These are phyloP conservation scores for Leptopilina clavipes DNA, from an alignment of 1,140 invertebrate species.

Conservation along the genomic window DNA sequence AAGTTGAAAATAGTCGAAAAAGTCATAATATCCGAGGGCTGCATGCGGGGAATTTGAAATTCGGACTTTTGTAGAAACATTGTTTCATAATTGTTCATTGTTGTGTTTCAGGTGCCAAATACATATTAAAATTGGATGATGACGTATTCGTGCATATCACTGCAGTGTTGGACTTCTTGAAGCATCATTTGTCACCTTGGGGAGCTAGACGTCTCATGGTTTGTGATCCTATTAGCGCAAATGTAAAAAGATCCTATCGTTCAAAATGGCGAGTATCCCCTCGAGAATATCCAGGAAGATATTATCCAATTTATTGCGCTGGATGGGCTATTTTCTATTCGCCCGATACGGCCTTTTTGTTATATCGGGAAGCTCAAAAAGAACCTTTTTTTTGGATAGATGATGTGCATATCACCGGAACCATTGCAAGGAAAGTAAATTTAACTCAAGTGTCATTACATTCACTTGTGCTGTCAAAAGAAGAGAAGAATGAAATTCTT, in stretches of 20 bases:
- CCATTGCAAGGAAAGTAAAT: constrained; percentile 78
- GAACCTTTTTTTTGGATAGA: constrained; percentile 89
- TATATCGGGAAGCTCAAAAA: constrained; percentile 80
- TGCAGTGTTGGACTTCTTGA: constrained; percentile 79
- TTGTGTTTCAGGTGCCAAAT: constrained; percentile 77
- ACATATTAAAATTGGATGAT: constrained; percentile 87
- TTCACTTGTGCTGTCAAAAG: constrained; percentile 72
- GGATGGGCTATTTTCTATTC: constrained; percentile 87
- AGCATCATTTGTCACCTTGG: constrained; percentile 75
- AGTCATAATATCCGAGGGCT: too few relatives aligned
- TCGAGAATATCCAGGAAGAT: constrained; percentile 78
- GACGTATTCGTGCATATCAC: constrained; percentile 86
- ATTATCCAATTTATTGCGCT: constrained; percentile 84
- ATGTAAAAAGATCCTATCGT: constrained; percentile 79
- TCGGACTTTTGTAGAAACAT: too few relatives aligned
- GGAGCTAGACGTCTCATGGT: constrained; percentile 78
- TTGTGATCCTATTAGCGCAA: constrained; percentile 74
- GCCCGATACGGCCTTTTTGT: constrained; percentile 79
- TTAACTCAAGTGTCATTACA: constrained; percentile 75
- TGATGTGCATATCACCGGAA: constrained; percentile 88
- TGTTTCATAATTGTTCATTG: neutral
- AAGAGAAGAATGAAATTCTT: constrained; percentile 64
- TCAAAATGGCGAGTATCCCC: constrained; percentile 87
- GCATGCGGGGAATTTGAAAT: too few relatives aligned
- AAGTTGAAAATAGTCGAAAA: too few relatives aligned